Conservation (phyloP, 2,797 vertebrate genomes). For the Rachycentron canadum region DNA sequence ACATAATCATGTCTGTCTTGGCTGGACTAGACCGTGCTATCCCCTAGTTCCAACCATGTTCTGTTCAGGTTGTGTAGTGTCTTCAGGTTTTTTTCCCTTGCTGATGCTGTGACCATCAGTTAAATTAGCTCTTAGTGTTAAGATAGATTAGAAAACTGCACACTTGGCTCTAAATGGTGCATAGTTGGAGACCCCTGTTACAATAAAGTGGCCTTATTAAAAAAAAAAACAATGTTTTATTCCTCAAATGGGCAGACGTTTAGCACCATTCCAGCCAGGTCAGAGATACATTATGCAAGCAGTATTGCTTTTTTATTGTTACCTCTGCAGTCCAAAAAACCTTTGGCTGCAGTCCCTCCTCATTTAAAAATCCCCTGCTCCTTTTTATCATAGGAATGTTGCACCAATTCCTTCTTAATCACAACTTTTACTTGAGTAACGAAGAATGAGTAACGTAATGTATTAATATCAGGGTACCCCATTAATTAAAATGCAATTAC, state of each 20-base stretch:
- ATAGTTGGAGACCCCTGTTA: conserved; percentile 2
- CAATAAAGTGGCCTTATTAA: conserved; percentile 4
- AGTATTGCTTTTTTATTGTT: conserved; percentile 28
- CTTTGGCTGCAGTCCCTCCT: conserved; percentile 34
- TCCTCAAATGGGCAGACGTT: conserved; percentile 27
- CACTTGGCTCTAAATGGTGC: conserved; percentile 15
- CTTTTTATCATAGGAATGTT: conserved; percentile 31
- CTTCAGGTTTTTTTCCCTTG: not conserved
- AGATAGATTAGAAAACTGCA: conserved; percentile 10
- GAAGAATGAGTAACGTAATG: not conserved
- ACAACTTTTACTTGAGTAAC: conserved; percentile 5
- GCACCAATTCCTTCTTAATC: conserved; percentile 40
- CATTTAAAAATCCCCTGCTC: conserved; percentile 24
- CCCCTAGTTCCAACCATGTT: not conserved
- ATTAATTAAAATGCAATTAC: conserved; percentile 1
- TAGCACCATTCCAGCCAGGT: conserved; percentile 27
- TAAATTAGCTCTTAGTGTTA: conserved; percentile 25
- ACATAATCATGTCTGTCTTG: conserved; percentile 5
- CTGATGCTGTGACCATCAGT: conserved; percentile 7
- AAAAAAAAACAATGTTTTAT: conserved; percentile 19
- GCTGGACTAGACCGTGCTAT: not conserved
- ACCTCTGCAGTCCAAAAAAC: conserved; percentile 36
- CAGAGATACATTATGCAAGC: conserved; percentile 28
- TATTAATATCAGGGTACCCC: conserved; percentile 6
- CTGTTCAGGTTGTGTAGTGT: not conserved